These are phyloP conservation scores for Trachelus stipa DNA, from an alignment of 2,888 invertebrate genomes.

Conservation along the genomic window DNA sequence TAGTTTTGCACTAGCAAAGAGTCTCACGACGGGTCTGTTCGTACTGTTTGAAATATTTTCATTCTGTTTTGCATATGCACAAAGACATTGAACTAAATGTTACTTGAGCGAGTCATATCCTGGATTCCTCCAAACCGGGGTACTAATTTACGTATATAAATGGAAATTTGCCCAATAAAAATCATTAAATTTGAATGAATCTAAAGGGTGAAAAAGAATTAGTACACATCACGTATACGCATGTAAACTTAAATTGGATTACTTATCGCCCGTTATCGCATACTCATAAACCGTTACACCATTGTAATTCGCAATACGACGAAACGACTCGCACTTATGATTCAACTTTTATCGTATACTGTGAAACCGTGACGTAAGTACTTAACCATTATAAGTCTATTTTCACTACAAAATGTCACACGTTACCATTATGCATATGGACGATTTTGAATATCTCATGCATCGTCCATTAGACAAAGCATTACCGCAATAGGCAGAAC, in stretches of 20 bases:
- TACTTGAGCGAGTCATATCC: not conserved
- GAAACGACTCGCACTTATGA: not conserved
- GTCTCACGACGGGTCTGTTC: not conserved
- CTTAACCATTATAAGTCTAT: not conserved
- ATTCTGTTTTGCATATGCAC: not conserved
- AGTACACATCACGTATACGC: not conserved
- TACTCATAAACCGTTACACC: not conserved
- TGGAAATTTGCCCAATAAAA: not conserved
- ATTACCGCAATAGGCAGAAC: not conserved
- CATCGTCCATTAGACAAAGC: not conserved
- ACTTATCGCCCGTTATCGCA: not conserved
- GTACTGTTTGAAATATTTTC: not conserved
- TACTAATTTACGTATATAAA: not conserved
- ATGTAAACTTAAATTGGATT: not conserved
- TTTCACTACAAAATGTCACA: not conserved
- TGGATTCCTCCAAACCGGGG: not conserved
- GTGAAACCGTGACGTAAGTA: not conserved
- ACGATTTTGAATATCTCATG: not conserved
- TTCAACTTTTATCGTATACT: not conserved
- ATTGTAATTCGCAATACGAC: not conserved
- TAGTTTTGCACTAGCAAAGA: not conserved
- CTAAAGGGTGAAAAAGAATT: not conserved
- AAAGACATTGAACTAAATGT: not conserved
- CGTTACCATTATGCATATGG: not conserved
- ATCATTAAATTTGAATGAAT: not conserved